These are phyloP conservation scores for Sceloporus tristichus DNA, from an alignment of 2,113 vertebrate genomes.

Conservation along the genomic window DNA sequence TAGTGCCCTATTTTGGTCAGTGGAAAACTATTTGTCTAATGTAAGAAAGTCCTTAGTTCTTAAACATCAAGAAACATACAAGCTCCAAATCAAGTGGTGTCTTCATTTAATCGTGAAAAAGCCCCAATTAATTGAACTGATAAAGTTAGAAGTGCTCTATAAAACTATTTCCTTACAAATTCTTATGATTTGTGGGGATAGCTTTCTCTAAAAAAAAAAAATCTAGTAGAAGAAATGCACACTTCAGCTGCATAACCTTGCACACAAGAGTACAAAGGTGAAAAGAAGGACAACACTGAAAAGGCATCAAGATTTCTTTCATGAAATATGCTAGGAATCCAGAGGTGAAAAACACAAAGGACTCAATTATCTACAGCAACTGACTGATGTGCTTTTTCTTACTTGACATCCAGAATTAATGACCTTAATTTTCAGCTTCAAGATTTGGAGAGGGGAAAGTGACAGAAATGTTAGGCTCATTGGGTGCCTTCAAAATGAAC, in stretches of 20 bases:
- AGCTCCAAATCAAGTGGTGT: neutral
- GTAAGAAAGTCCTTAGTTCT: neutral
- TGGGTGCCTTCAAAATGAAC: conserved; percentile 34
- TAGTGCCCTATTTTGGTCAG: neutral
- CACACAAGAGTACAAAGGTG: conserved; percentile 20
- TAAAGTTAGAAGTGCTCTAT: neutral
- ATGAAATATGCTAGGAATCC: conserved; percentile 33
- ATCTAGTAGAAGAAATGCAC: neutral
- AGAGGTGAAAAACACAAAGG: conserved; percentile 35
- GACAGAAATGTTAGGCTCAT: conserved; percentile 25
- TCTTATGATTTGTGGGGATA: neutral
- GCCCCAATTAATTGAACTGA: too few relatives aligned
- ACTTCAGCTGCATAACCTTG: neutral
- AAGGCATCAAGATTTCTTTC: conserved; percentile 24
- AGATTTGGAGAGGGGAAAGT: neutral
- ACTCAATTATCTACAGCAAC: conserved; percentile 30
- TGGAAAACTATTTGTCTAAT: neutral
- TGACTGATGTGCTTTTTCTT: conserved; percentile 18
- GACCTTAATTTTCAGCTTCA: conserved; percentile 34
- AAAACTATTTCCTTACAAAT: neutral
- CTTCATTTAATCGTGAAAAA: neutral
- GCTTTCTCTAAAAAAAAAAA: too few relatives aligned
- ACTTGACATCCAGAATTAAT: conserved; percentile 33
- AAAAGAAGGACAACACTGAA: conserved; percentile 18
- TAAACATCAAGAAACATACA: neutral